A percentile compares a stretch with the other conserved stretches of the same genome.
Evolutionary conservation across 92 coral and sea anemone species (phyloP).

Genomic region (Epizoanthus stellaris): DNA sequence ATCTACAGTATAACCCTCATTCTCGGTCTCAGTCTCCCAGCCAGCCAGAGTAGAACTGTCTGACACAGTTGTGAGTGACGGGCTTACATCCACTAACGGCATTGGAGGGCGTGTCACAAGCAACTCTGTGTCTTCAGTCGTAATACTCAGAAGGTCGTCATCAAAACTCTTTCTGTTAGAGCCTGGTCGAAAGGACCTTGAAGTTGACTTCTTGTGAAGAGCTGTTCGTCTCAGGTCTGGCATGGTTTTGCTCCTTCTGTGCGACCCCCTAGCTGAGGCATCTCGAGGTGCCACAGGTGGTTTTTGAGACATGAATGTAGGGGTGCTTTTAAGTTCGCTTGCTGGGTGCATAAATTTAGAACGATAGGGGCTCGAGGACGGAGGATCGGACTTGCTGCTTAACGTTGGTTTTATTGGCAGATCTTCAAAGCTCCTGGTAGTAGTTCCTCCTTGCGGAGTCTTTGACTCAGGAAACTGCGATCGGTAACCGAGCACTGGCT

Average conservation of each 20-base stretch:
- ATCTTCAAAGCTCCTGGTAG: neutral
- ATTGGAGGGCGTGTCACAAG: slow-evolving; percentile 90
- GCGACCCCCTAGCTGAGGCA: slow-evolving; percentile 26
- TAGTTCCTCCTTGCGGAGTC: neutral
- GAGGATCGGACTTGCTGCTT: neutral
- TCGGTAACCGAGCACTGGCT: slow-evolving; percentile 3
- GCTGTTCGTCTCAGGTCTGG: slow-evolving; percentile 79
- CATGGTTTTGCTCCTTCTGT: slow-evolving; percentile 79
- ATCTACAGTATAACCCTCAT: slow-evolving; percentile 16
- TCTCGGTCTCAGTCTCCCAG: slow-evolving; percentile 79
- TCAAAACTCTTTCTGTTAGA: slow-evolving; percentile 67
- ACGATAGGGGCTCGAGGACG: slow-evolving; percentile 34
- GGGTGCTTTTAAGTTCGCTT: slow-evolving; percentile 22
- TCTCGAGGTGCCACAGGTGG: slow-evolving; percentile 22
- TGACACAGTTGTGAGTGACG: slow-evolving; percentile 90
- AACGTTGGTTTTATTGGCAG: neutral
- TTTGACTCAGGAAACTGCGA: slow-evolving; percentile 24
- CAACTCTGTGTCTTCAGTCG: slow-evolving; percentile 86
- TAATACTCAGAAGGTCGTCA: slow-evolving; percentile 74
- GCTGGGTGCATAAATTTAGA: slow-evolving; percentile 39
- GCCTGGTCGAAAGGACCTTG: slow-evolving; percentile 22
- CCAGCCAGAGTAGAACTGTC: slow-evolving; percentile 85
- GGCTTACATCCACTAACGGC: slow-evolving; percentile 95
- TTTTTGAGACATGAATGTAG: slow-evolving; percentile 8
- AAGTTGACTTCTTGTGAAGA: slow-evolving; percentile 43